These are phyloP conservation scores for Chelon labrosus DNA, from an alignment of 2,797 vertebrate genomes.

Conservation along the genomic window DNA sequence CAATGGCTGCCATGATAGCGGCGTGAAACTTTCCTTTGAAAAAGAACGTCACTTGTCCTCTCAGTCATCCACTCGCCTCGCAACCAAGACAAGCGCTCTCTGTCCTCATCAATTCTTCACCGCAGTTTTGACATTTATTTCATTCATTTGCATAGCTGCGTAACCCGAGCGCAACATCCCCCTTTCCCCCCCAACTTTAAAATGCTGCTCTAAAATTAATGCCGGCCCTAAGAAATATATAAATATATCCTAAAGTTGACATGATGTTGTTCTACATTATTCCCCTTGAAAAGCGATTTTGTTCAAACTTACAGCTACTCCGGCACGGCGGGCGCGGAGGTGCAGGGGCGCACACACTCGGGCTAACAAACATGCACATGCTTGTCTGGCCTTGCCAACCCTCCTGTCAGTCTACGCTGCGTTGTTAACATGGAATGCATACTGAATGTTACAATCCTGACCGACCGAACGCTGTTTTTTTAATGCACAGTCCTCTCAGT, in stretches of 20 bases:
- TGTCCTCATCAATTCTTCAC: slow-evolving; percentile 90
- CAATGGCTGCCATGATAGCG: slow-evolving; percentile 87
- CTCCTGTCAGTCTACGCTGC: slow-evolving; percentile 41
- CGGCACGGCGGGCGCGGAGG: slow-evolving; percentile 56
- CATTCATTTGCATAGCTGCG: slow-evolving; percentile 83
- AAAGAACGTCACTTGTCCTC: slow-evolving; percentile 84
- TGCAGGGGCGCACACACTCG: slow-evolving; percentile 42
- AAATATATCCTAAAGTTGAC: slow-evolving; percentile 81
- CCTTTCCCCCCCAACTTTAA: slow-evolving; percentile 73
- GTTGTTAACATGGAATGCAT: slow-evolving; percentile 56
- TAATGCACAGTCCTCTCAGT: slow-evolving; percentile 24
- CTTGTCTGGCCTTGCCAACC: slow-evolving; percentile 56
- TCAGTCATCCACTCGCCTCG: slow-evolving; percentile 69
- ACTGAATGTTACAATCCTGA: slow-evolving; percentile 45
- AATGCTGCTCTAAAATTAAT: slow-evolving; percentile 82
- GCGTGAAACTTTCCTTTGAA: slow-evolving; percentile 90
- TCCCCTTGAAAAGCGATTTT: slow-evolving; percentile 86
- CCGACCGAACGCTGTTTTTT: slow-evolving; percentile 26
- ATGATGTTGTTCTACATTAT: slow-evolving; percentile 85
- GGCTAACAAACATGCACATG: slow-evolving; percentile 61
- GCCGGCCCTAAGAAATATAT: slow-evolving; percentile 76
- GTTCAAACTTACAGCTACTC: slow-evolving; percentile 77
- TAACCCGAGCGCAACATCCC: slow-evolving; percentile 66
- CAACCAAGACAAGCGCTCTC: slow-evolving; percentile 81
- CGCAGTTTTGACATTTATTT: slow-evolving; percentile 80